These are phyloP conservation scores for Rousettus leschenaultii DNA, from an alignment of 2,113 vertebrate species.

Conservation along the genomic window DNA sequence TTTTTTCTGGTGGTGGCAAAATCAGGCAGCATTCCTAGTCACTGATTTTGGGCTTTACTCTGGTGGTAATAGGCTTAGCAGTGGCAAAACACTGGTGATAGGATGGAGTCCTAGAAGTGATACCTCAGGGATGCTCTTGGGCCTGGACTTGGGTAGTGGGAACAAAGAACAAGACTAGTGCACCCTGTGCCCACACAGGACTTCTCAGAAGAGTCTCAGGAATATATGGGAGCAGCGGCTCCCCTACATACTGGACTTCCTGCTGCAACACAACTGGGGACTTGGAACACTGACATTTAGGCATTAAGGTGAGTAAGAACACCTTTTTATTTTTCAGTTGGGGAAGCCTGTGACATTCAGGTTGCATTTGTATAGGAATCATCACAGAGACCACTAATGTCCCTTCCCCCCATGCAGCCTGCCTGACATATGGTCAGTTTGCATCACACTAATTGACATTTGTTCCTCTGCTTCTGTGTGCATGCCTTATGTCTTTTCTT, in stretches of 20 bases:
- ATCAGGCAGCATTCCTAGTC: too few species aligned
- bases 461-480: not conserved
- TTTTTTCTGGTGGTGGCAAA: not conserved
- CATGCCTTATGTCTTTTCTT: not conserved
- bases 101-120: not conserved
- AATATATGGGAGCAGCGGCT: not conserved
- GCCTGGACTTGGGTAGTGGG: not conserved
- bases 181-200: too few species aligned
- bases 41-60: not conserved
- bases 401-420: not conserved
- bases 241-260: not conserved
- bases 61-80: too few species aligned
- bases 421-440: slow-evolving; percentile 20
- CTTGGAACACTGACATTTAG: not conserved
- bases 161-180: not conserved
- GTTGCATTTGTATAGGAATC: not conserved
- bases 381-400: not conserved
- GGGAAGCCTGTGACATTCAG: not conserved
- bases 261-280: not conserved
- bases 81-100: not conserved
- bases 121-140: not conserved
- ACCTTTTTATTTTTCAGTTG: not conserved
- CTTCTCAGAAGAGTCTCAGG: not conserved
- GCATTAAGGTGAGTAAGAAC: not conserved
- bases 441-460: not conserved